Evolutionary conservation across 2,797 vertebrate genomes (phyloP).

Genomic region (Emydoidea blandingii): DNA sequence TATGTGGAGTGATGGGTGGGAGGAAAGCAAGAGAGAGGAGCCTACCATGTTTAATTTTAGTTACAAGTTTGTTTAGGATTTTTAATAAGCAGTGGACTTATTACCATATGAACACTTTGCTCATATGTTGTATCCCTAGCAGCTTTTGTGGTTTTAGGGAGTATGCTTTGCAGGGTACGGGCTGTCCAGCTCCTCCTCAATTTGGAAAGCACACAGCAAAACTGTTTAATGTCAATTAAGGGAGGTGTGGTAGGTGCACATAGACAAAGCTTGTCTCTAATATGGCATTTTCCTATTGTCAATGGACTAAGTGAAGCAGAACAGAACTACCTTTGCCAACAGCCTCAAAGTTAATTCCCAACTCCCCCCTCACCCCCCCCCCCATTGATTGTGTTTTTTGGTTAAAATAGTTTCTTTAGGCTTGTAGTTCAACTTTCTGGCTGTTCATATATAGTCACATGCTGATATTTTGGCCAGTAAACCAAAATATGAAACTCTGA

Average conservation of each 20-base stretch:
- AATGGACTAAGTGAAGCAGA: slow-evolving; percentile 17
- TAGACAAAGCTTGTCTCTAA: slow-evolving; percentile 21
- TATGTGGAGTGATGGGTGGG: background rate
- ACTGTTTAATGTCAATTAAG: slow-evolving; percentile 43
- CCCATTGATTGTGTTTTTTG: background rate
- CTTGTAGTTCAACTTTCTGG: background rate
- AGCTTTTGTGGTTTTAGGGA: background rate
- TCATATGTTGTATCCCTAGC: background rate
- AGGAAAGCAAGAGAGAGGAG: background rate
- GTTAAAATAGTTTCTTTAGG: background rate
- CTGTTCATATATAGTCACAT: background rate
- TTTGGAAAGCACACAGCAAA: slow-evolving; percentile 36
- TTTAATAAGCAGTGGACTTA: fast-evolving
- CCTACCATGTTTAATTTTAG: background rate
- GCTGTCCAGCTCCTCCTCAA: fast-evolving
- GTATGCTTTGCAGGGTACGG: background rate
- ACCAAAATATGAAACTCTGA: background rate
- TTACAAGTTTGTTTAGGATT: background rate
- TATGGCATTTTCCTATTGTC: slow-evolving; percentile 52
- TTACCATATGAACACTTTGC: fast-evolving
- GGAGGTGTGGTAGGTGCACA: background rate
- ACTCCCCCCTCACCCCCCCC: slow-evolving; percentile 4
- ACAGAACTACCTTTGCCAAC: background rate
- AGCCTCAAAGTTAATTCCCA: background rate
- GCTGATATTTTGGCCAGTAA: background rate